phyloP scores from a whole-genome alignment of 2,113 vertebrate genomes.

The Scomber colias region DNA sequence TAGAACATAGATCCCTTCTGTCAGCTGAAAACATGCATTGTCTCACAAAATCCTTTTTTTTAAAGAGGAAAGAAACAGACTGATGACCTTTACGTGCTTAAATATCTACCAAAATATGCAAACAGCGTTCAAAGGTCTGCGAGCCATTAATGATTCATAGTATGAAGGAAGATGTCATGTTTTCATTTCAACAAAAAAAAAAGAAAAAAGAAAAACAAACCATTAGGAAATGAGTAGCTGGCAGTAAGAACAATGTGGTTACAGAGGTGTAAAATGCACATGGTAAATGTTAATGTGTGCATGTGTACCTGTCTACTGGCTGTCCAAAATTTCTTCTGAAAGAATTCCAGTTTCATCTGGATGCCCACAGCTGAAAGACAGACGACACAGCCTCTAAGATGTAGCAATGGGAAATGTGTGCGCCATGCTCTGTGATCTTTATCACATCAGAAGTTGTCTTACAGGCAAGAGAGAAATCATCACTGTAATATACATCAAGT shows the following conservation, averaged over 20 bases:
- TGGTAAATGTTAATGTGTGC: background rate
- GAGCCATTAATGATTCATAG: too few species aligned
- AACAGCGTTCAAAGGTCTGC: too few species aligned
- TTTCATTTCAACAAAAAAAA: too few species aligned
- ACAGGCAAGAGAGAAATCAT: background rate
- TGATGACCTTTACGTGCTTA: background rate
- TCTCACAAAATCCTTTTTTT: background rate
- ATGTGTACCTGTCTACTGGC: conserved; percentile 95
- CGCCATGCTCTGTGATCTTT: conserved; percentile 11
- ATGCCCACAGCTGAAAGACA: conserved; percentile 95
- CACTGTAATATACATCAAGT: background rate
- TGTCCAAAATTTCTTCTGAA: conserved; percentile 98
- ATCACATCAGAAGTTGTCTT: conserved; percentile 11
- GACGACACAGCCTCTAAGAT: conserved; percentile 61
- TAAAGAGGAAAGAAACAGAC: background rate
- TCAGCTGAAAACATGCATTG: conserved; percentile 17
- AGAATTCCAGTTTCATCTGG: conserved; percentile 99
- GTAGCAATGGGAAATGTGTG: conserved; percentile 5
- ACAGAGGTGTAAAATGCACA: too few species aligned
- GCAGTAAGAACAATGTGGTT: background rate
- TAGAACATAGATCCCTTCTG: background rate
- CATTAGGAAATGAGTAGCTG: background rate
- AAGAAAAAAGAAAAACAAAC: too few species aligned
- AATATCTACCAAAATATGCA: background rate
- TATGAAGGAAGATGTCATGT: too few species aligned